These are phyloP conservation scores for Orthosia incerta DNA, from an alignment of 2,888 invertebrate species.

Conservation along the genomic window DNA sequence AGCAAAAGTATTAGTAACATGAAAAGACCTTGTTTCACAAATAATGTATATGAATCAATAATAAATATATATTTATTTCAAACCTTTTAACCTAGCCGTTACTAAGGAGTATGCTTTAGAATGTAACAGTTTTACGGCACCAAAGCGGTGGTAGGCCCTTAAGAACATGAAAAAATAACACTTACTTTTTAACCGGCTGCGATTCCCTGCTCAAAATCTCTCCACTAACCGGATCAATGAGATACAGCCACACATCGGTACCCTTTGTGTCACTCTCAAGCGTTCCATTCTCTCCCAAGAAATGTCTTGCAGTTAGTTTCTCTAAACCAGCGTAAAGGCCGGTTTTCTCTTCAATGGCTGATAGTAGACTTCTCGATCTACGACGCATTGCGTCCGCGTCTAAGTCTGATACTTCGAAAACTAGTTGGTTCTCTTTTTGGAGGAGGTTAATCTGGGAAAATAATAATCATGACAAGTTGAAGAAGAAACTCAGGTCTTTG, in stretches of 20 bases:
- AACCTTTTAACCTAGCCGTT: too few species aligned
- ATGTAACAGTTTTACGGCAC: too few species aligned
- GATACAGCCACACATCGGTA: constrained; percentile 97
- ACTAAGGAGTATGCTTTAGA: too few species aligned
- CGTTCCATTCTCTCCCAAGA: constrained; percentile 94
- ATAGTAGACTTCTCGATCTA: constrained; percentile 87
- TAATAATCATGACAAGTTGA: too few species aligned
- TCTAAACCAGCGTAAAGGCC: constrained; percentile 95
- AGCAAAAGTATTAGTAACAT: too few species aligned
- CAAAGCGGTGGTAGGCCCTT: too few species aligned
- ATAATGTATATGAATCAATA: too few species aligned
- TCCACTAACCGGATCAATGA: constrained; percentile 95
- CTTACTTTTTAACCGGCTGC: constrained; percentile 92
- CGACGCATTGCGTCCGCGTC: constrained; percentile 93
- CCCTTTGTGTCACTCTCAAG: constrained; percentile 93
- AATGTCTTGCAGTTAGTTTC: constrained; percentile 95
- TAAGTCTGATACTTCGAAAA: constrained; percentile 94
- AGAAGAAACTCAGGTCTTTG: too few species aligned
- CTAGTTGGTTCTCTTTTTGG: constrained; percentile 94
- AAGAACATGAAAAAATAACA: constrained; percentile 54
- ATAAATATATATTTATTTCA: too few species aligned
- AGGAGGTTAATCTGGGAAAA: constrained; percentile 96
- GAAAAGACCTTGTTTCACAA: too few species aligned
- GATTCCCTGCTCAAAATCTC: constrained; percentile 94
- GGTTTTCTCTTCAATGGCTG: constrained; percentile 93